Evolutionary conservation across 2,888 invertebrate species (phyloP).

Genomic region (Lepidocyrtoides sp.): DNA sequence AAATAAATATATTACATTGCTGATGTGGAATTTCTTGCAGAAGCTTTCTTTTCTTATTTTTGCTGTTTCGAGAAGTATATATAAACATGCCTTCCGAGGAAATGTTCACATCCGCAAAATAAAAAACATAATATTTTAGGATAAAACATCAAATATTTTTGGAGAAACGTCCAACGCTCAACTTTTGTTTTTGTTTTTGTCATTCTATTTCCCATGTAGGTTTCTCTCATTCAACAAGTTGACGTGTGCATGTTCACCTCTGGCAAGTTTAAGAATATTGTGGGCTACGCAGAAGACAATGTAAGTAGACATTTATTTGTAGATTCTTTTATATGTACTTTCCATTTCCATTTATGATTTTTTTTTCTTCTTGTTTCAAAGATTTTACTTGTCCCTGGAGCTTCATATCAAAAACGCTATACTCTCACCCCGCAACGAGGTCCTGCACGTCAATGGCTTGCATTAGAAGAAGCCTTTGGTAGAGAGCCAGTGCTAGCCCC

Average conservation of each 20-base stretch:
- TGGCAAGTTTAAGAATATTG: constrained; percentile 97
- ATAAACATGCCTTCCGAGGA: too few species aligned
- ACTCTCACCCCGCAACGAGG: constrained; percentile 82
- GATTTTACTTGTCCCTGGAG: constrained; percentile 84
- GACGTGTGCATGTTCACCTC: constrained; percentile 98
- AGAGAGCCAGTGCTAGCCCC: constrained; percentile 86
- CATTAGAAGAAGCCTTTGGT: constrained; percentile 87
- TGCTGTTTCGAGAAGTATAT: too few species aligned
- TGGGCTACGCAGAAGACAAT: constrained; percentile 88
- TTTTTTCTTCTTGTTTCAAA: constrained; percentile 37
- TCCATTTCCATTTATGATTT: neutral
- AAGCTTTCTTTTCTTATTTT: neutral
- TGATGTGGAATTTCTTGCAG: neutral
- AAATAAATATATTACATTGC: neutral
- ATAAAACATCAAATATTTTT: neutral
- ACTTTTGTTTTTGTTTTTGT: neutral
- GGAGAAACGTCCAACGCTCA: neutral
- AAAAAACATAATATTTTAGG: neutral
- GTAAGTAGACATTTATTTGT: constrained; percentile 37
- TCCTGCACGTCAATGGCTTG: constrained; percentile 85
- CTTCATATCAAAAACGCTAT: constrained; percentile 84
- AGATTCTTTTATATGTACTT: neutral
- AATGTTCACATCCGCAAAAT: too few species aligned
- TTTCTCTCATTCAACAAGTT: constrained; percentile 95
- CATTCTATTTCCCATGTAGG: constrained; percentile 88